Evolutionary conservation across 2,113 vertebrate genomes (phyloP).

Genomic region (Glaucidium brasilianum): DNA sequence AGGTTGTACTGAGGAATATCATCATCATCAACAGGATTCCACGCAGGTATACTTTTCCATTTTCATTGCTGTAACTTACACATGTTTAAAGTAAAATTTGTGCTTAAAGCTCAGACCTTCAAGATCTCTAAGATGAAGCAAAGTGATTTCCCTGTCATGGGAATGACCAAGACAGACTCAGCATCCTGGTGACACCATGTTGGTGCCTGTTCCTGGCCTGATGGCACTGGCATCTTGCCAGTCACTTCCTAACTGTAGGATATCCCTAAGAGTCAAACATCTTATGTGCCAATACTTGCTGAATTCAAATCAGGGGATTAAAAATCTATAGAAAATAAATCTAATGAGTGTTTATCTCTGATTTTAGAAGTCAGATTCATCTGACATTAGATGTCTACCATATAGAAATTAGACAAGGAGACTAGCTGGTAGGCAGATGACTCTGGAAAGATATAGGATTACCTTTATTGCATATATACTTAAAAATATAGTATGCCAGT

Average conservation of each 20-base stretch:
- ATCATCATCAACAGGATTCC: not conserved
- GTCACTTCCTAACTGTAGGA: not conserved
- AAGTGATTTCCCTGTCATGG: not conserved
- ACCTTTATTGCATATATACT: not conserved
- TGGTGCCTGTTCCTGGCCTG: not conserved
- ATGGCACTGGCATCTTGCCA: not conserved
- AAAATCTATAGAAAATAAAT: not conserved
- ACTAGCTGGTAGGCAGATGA: not conserved
- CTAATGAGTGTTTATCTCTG: not conserved
- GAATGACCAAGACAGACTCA: not conserved
- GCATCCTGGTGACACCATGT: not conserved
- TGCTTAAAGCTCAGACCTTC: not conserved
- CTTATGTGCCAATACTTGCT: not conserved
- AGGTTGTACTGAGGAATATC: not conserved
- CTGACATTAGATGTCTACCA: not conserved
- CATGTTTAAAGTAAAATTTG: not conserved
- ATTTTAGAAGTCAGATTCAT: not conserved
- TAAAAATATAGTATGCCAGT: not conserved
- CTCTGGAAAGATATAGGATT: not conserved
- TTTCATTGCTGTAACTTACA: not conserved
- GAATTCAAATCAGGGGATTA: not conserved
- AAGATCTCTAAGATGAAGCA: not conserved
- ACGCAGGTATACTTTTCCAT: not conserved
- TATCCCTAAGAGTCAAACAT: not conserved
- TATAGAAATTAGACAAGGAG: not conserved